A percentile compares a stretch with the other conserved stretches of the same genome.
phyloP scores from a whole-genome alignment of 2,888 invertebrate species.

The Nudaria mundana region DNA sequence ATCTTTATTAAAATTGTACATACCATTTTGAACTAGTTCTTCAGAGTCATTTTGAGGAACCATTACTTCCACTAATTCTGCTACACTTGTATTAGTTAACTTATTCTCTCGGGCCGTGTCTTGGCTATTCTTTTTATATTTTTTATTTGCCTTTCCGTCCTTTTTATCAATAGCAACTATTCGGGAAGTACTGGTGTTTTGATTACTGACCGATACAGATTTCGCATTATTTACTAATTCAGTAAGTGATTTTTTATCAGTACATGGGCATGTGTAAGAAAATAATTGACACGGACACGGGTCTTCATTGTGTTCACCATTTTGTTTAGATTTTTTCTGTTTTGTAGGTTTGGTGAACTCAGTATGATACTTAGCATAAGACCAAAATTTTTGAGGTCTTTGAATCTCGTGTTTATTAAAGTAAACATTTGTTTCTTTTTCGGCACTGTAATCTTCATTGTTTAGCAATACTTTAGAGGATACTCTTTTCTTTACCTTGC shows the following conservation, averaged over 20 bases:
- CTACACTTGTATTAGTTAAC: constrained; percentile 37
- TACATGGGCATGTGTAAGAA: constrained; percentile 62
- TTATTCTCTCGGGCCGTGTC: constrained; percentile 39
- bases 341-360: constrained; percentile 54
- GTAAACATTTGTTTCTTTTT: constrained; percentile 24
- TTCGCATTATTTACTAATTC: constrained; percentile 45
- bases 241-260: constrained; percentile 46
- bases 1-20: not conserved
- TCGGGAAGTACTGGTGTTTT: constrained; percentile 44
- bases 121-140: constrained; percentile 33
- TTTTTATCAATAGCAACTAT: constrained; percentile 22
- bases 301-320: constrained; percentile 46
- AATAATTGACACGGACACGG: constrained; percentile 67
- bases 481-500: constrained; percentile 38
- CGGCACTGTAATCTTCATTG: constrained; percentile 38
- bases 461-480: constrained; percentile 55
- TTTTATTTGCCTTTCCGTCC: constrained; percentile 14
- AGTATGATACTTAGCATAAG: constrained; percentile 57
- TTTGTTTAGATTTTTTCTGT: constrained; percentile 48
- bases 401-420: constrained; percentile 31
- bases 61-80: constrained; percentile 27
- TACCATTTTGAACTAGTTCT: constrained; percentile 21
- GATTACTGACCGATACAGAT: constrained; percentile 36
- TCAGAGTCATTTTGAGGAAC: constrained; percentile 27
- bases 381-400: constrained; percentile 56